Evolutionary conservation across 2,113 vertebrate genomes (phyloP).

Genomic region (Tympanuchus pallidicinctus): DNA sequence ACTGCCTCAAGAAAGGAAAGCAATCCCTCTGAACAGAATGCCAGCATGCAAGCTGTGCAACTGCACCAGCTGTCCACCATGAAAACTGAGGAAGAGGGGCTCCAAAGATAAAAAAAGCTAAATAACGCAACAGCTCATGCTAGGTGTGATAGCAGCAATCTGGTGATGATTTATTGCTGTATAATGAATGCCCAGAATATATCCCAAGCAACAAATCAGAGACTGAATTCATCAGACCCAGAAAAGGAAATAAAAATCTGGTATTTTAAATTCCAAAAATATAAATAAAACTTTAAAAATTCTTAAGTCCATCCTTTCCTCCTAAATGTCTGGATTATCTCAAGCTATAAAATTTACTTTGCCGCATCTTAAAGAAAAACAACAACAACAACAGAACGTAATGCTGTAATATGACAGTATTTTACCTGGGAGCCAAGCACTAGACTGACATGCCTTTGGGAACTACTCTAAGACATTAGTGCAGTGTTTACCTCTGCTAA

Average conservation of each 20-base stretch:
- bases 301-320: neutral
- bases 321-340: neutral
- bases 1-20: neutral
- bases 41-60: neutral
- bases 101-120: conserved; percentile 53
- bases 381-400: neutral
- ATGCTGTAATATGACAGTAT: neutral
- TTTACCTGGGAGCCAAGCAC: neutral
- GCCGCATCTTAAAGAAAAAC: neutral
- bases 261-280: neutral
- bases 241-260: neutral
- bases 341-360: neutral
- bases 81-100: conserved; percentile 15
- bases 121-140: neutral
- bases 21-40: neutral
- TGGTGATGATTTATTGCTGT: conserved; percentile 42
- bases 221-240: conserved; percentile 10
- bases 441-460: rapidly evolving
- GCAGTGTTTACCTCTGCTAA: neutral
- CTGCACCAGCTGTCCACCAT: conserved; percentile 27
- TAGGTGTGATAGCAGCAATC: conserved; percentile 60
- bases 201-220: conserved; percentile 38
- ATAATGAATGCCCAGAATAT: conserved; percentile 55
- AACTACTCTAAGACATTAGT: neutral
- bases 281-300: neutral